A percentile compares a stretch with the other conserved stretches of the same genome.
These are phyloP conservation scores for Mantis religiosa DNA, from an alignment of 2,888 invertebrate genomes.

Conservation along the genomic window DNA sequence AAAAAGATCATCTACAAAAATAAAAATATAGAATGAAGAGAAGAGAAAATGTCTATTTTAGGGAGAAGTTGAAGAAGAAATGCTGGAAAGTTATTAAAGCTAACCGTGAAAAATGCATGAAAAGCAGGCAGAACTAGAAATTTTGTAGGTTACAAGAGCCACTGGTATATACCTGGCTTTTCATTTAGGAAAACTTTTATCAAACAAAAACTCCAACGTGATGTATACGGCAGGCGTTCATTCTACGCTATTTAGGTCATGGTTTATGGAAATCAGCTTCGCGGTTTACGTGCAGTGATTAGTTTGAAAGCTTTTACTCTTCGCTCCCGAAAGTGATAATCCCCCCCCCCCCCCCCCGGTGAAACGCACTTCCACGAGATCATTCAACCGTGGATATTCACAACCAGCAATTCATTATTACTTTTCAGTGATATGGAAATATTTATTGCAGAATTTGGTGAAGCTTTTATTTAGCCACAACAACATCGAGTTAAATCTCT, in stretches of 20 bases:
- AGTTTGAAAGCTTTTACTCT: neutral
- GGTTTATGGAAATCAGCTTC: no score
- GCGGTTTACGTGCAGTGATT: neutral
- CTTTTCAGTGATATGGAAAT: no score
- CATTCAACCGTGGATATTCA: no score
- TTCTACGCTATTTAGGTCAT: no score
- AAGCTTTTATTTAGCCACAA: no score
- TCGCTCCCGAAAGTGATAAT: neutral
- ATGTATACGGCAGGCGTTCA: neutral
- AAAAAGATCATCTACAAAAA: constrained; percentile 1
- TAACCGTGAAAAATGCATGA: neutral
- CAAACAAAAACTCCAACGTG: neutral
- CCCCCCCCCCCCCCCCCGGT: no score
- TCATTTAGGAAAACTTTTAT: neutral
- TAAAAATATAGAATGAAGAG: neutral
- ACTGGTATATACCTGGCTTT: neutral
- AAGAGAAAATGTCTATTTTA: neutral
- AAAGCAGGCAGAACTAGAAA: neutral
- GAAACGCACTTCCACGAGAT: no score
- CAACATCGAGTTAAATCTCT: no score
- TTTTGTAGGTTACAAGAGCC: neutral
- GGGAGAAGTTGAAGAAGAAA: neutral
- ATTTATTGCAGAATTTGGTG: no score
- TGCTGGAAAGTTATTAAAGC: neutral
- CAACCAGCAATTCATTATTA: no score